phyloP scores from a whole-genome alignment of 2,888 invertebrate genomes.

The Tenthredo notha region DNA sequence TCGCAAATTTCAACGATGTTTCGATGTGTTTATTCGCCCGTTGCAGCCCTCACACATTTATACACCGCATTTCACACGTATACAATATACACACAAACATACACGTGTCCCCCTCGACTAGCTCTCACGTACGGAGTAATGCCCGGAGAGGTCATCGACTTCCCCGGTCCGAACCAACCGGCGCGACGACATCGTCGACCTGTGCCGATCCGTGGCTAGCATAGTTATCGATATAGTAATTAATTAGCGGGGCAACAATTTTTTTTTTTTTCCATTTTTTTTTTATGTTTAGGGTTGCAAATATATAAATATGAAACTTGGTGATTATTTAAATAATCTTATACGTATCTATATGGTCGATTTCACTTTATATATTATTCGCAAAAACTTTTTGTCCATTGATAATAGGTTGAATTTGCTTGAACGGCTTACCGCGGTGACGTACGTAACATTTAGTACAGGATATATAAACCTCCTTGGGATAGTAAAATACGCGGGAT shows the following conservation, averaged over 20 bases:
- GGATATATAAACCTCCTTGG: background rate
- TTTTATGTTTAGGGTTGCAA: background rate
- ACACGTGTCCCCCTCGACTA: conserved; percentile 26
- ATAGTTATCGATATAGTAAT: conserved; percentile 40
- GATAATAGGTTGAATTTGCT: background rate
- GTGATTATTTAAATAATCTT: background rate
- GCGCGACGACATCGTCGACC: conserved; percentile 50
- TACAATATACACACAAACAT: background rate
- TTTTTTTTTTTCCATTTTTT: background rate
- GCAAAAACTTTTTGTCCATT: background rate
- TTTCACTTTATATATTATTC: background rate
- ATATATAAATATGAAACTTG: too few relatives aligned
- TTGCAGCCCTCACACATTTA: conserved; percentile 24
- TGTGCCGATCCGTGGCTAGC: conserved; percentile 54
- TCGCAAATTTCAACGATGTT: conserved; percentile 37
- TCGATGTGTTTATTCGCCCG: conserved; percentile 42
- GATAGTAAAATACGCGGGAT: background rate
- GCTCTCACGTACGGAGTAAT: conserved; percentile 44
- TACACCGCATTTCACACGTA: background rate
- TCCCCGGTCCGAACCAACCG: conserved; percentile 62
- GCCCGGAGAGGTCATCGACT: conserved; percentile 66
- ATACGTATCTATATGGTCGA: background rate
- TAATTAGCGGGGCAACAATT: background rate
- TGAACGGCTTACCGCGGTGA: background rate
- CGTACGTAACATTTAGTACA: background rate